Base-by-base conservation (phyloP, 2,888 invertebrate genomes). In the Xanthorhoe designata region DNA sequence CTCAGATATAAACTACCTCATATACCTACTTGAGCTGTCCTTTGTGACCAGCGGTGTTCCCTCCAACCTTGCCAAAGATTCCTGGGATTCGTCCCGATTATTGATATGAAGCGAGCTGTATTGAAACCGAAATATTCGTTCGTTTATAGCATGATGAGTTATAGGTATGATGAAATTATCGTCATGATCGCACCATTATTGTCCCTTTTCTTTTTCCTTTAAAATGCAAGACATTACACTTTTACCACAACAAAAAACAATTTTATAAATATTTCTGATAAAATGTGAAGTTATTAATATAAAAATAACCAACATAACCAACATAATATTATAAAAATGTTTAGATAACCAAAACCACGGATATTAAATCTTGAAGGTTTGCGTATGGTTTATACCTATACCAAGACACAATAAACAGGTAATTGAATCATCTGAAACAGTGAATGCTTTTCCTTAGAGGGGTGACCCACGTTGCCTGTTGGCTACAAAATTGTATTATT, bases 351-450 rank as follows among this genome's bases (percentile, higher is more conserved):
- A 32, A 32, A 32, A 7, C 32, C 38, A 38, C 35, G 38, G 38
- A 3, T 9, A 38, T 38, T 38, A 1, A 10, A 38, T 38, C 1
- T 10, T 38, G 10, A n/a, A 15, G n/a, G 45, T n/a, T 2, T 7
- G 17, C 13, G 7, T 47, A 17, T 17, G 15, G 15, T 47, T 17
- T 7, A 17, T 13, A 80, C 24, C 2, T 72, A 18, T 47, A 80
- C 72, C n/a, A 19, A 55, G 18, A 75, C 77, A 78, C 75, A 76
- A 75, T 75, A 72, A 70, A 62, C 74, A 45, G 19, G 76, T 81
- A 78, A 81, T 79, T 78, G 75, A 71, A 73, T 75, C 70, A 69
- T 72, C 61, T 69, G 71, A 75, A 75, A 69, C 77, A 76, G 75
- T 70, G 72, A 65, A 71, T 68, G 68, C 68, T 59, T 63, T 59